Evolutionary conservation across 2,113 vertebrate genomes (phyloP).

Genomic region (Columba livia): DNA sequence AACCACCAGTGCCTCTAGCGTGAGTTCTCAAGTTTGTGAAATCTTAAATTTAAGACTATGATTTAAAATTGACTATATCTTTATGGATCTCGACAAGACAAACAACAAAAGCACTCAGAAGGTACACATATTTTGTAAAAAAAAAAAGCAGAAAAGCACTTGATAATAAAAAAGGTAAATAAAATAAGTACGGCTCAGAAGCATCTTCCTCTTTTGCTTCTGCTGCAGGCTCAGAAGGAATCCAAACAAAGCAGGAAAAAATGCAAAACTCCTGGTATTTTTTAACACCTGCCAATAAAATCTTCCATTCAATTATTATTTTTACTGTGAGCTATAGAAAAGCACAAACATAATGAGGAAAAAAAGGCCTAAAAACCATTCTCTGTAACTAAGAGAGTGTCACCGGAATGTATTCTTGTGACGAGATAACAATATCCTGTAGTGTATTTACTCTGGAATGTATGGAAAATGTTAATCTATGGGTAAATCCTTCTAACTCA

Average conservation of each 20-base stretch:
- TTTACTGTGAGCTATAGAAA: not conserved
- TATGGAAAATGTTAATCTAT: not conserved
- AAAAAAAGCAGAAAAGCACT: not conserved
- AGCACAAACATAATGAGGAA: not conserved
- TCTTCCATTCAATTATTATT: not conserved
- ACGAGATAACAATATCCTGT: not conserved
- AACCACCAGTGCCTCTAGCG: not conserved
- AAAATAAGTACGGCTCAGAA: not conserved
- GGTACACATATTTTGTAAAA: not conserved
- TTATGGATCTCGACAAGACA: not conserved
- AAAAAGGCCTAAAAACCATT: not conserved
- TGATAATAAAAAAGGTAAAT: not conserved
- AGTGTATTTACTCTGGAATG: not conserved
- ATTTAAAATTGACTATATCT: not conserved
- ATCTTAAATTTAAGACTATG: not conserved
- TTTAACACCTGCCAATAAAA: not conserved
- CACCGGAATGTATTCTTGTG: not conserved
- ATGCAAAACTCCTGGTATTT: not conserved
- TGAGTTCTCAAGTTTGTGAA: not conserved
- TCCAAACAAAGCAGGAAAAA: not conserved
- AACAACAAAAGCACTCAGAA: not conserved
- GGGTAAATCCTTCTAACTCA: not conserved
- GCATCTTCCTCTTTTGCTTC: not conserved
- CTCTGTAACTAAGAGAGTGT: not conserved
- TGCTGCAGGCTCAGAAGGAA: not conserved